phyloP scores from a whole-genome alignment of 2,888 invertebrate species.

The Ochropacha duplaris region DNA sequence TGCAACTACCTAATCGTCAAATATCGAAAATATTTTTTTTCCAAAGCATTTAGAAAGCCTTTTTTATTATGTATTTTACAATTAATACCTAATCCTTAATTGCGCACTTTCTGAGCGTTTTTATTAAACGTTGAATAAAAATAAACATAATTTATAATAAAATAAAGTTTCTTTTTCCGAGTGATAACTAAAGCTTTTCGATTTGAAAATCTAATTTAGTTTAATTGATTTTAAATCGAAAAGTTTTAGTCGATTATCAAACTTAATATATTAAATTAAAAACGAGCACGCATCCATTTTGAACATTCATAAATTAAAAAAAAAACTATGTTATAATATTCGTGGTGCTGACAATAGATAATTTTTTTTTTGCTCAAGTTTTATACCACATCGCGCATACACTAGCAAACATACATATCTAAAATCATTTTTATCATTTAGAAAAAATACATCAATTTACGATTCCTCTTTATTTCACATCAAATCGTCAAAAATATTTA shows the following conservation, averaged over 20 bases:
- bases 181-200: conserved; percentile 3
- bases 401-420: conserved; percentile 41
- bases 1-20: conserved; percentile 9
- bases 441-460: conserved; percentile 61
- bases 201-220: neutral
- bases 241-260: neutral
- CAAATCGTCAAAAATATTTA: conserved; percentile 54
- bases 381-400: conserved; percentile 31
- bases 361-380: conserved; percentile 13
- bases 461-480: conserved; percentile 19
- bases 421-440: conserved; percentile 43
- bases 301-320: neutral
- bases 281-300: neutral
- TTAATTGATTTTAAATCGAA: neutral
- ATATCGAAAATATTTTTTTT: conserved; percentile 40
- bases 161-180: neutral
- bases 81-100: conserved; percentile 12
- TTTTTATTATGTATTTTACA: conserved; percentile 12
- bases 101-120: conserved; percentile 25
- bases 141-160: neutral
- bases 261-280: neutral
- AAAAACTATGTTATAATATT: neutral
- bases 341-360: neutral
- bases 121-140: conserved; percentile 21
- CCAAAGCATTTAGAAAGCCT: conserved; percentile 33